A percentile compares a stretch with the other conserved stretches of the same genome.
Evolutionary conservation across 2,888 invertebrate genomes (phyloP).

Genomic region (Carterocephalus palaemon): DNA sequence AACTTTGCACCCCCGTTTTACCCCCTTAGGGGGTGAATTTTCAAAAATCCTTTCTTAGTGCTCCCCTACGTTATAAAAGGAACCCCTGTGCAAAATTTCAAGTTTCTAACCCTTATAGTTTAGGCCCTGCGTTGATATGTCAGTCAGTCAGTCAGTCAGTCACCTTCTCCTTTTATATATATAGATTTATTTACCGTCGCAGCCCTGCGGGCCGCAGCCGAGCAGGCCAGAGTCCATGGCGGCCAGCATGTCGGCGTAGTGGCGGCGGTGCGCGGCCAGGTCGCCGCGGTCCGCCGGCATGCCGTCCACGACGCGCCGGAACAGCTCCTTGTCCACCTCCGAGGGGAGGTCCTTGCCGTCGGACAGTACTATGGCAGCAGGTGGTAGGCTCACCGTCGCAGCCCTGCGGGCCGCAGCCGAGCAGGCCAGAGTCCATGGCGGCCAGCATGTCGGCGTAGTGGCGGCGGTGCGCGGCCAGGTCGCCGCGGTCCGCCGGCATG

Average conservation of each 20-base stretch:
- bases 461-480: constrained; percentile 43
- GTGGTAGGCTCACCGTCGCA: constrained; percentile 53
- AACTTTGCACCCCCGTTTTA: too few relatives aligned
- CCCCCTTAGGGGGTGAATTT: too few relatives aligned
- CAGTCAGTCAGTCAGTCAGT: too few relatives aligned
- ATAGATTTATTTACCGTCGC: constrained; percentile 3
- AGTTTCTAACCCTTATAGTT: too few relatives aligned
- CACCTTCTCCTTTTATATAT: too few relatives aligned
- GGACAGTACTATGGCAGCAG: constrained; percentile 49
- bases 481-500: constrained; percentile 44
- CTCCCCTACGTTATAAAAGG: too few relatives aligned
- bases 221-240: constrained; percentile 42
- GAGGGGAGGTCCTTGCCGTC: constrained; percentile 41
- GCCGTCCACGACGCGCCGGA: constrained; percentile 45
- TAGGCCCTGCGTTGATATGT: too few relatives aligned
- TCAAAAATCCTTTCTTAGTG: too few relatives aligned
- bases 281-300: constrained; percentile 47
- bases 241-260: constrained; percentile 51
- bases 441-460: constrained; percentile 52
- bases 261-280: constrained; percentile 42
- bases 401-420: constrained; percentile 50
- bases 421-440: constrained; percentile 41
- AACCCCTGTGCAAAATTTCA: too few relatives aligned
- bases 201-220: constrained; percentile 45
- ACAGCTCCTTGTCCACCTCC: constrained; percentile 42